Evolutionary conservation across 2,888 invertebrate species (phyloP), one percentile per base, ranked within the genome.

Genomic region (Orthosia gothica): DNA sequence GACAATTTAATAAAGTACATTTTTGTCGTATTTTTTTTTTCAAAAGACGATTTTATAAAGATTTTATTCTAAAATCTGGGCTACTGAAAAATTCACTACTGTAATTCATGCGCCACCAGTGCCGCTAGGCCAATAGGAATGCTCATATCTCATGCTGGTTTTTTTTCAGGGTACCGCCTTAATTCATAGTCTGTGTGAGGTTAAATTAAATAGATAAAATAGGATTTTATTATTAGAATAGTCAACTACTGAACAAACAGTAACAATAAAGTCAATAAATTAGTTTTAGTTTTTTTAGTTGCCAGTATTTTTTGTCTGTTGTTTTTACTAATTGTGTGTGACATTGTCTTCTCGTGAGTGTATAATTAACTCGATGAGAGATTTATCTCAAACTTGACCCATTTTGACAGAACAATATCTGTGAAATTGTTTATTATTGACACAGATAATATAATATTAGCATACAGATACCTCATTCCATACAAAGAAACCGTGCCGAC

Each of bases 301-400:
- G 47, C 47, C 12, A 45, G 4, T 2, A 23, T 45, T 26, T 68
- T 47, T 26, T 23, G 16, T 59, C 16, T 4, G 40, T 64, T 58
- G 11, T 54, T 61, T 62, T 58, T 45, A 23, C 52, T 49, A 61
- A 45, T 23, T 67, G 59, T n/a, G 5, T 62, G 26, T 68, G 55
- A 61, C 52, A 57, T 32, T 68, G 64, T 65, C 12, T 32, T 68
- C 61, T 65, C 12, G 45, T 64, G 26, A 58, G 11, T 50, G 32
- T 72, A 62, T 66, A 81, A 67, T 67, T 70, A 69, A 58, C 64
- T 61, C 64, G 57, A 55, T 82, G 68, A 82, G 9, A 69, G 58
- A 81, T 66, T 49, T 69, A 70, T 61, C 20, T 58, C 12, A 40
- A 55, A 57, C 64, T 76, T 72, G 55, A 65, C 64, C 55, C 13